A percentile compares a stretch with the other conserved stretches of the same genome.
Evolutionary conservation across 1,140 invertebrate genomes (phyloP).

Genomic region (Aphaenogaster floridana): DNA sequence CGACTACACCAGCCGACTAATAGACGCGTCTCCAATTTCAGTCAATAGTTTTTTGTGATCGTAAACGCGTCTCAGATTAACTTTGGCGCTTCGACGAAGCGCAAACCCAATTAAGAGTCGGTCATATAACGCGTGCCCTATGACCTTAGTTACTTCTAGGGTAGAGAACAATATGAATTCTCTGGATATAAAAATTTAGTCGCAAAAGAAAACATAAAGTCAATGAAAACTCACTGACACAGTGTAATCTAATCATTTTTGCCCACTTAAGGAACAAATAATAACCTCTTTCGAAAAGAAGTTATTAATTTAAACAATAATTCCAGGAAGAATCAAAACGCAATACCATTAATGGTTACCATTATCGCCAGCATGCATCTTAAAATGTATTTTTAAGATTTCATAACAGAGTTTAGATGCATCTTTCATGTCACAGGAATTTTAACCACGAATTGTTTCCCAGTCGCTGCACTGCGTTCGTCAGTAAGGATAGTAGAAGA

Average conservation of each 20-base stretch:
- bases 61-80: slow-evolving; percentile 83
- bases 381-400: neutral
- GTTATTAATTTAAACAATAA: neutral
- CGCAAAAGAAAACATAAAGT: slow-evolving; percentile 2
- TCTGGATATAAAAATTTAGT: slow-evolving; percentile 41
- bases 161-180: slow-evolving; percentile 50
- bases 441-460: slow-evolving; percentile 15
- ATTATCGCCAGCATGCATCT: neutral
- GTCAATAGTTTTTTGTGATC: slow-evolving; percentile 84
- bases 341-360: neutral
- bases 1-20: slow-evolving; percentile 65
- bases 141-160: slow-evolving; percentile 58
- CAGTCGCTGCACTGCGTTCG: slow-evolving; percentile 9
- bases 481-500: slow-evolving; percentile 48
- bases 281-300: neutral
- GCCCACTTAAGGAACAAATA: neutral
- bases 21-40: slow-evolving; percentile 83
- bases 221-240: neutral
- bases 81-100: slow-evolving; percentile 73
- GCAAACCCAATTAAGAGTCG: slow-evolving; percentile 80
- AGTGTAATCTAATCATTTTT: neutral
- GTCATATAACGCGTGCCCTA: slow-evolving; percentile 73
- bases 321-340: neutral
- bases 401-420: neutral
- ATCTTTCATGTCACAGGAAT: slow-evolving; percentile 2